Percentiles rank a stretch among this genome's conserved stretches.
Conservation (phyloP, 2,113 vertebrate genomes). For the Corvus cornix region DNA sequence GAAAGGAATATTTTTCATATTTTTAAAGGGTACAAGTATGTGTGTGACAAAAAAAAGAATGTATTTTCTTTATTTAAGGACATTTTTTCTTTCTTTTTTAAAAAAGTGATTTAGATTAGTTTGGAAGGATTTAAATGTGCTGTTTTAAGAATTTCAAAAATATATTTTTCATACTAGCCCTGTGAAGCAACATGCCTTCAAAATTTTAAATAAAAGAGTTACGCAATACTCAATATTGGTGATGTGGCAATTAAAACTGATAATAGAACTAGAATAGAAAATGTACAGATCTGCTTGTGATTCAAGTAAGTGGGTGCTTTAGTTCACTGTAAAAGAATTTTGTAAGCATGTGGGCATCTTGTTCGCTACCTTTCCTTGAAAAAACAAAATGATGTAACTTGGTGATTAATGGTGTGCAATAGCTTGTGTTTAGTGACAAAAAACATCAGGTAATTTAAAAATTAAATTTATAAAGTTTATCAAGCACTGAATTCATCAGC, state of each 20-base stretch:
- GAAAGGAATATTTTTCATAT: slow-evolving; percentile 7
- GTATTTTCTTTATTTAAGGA: not conserved
- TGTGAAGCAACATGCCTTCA: not conserved
- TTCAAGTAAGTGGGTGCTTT: not conserved
- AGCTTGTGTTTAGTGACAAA: not conserved
- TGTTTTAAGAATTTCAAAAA: not conserved
- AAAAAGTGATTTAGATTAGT: not conserved
- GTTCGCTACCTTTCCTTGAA: not conserved
- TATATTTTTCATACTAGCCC: not conserved
- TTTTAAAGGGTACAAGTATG: not conserved
- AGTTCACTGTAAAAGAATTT: not conserved
- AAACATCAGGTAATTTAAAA: not conserved
- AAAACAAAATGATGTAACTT: not conserved
- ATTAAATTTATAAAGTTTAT: not conserved
- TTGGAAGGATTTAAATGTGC: not conserved
- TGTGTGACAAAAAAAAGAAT: not conserved
- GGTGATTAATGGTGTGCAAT: not conserved
- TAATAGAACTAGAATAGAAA: not conserved
- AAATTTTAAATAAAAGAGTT: not conserved
- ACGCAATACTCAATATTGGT: fast-evolving
- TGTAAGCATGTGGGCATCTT: not conserved
- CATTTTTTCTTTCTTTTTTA: not conserved
- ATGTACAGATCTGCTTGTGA: not conserved
- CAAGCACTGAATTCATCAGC: not conserved
- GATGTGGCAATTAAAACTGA: not conserved